Base-by-base conservation (phyloP, 2,888 invertebrate genomes). In the Tupiocoris notatus region DNA sequence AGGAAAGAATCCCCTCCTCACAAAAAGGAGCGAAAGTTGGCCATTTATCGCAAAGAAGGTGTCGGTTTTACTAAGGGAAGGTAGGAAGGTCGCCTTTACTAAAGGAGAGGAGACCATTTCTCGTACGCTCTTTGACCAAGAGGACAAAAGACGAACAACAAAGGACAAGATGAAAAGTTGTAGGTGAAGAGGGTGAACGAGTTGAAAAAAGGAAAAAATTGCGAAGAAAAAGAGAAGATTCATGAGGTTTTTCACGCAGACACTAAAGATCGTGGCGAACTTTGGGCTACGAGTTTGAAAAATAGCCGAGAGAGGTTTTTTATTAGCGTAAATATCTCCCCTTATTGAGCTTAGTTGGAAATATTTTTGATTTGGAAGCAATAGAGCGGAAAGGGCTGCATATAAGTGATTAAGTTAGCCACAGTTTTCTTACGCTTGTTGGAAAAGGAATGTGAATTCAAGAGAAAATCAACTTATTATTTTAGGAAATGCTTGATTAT, bases 111-210 rank as follows among this genome's bases (percentile, higher is more conserved):
- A 39, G 39, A 39, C 39, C 39, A 39, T 39, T 39, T 39, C 39
- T 39, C 39, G 39, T 39, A 39, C 39, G 12, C 12, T 39, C 39
- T 39, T 39, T 39, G 39, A 39, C 39, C 39, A 39, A 12, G 39
- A 12, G 39, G 39, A 39, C 57, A 63, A 56, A 63, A 24, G 65
- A 17, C 54, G 75, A 75, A 65, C 64, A 39, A 66, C 65, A 66
- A 65, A 66, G 75, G 58, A 65, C 64, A 58, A 20, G 64, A 57
- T 18, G 39, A 18, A 63, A 56, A 62, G 24, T 62, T 39, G 39
- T 25, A 39, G 21, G 73, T 21, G 73, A 18, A 62, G 58, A 56
- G 7, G 56, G 56, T 57, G 56, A 22, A 63, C 25, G 39, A 39
- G 39, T 39, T 39, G 39, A 39, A 39, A 39, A 39, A 39, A 39